Conservation (phyloP, 2,113 vertebrate genomes). For the Cebus imitator region DNA sequence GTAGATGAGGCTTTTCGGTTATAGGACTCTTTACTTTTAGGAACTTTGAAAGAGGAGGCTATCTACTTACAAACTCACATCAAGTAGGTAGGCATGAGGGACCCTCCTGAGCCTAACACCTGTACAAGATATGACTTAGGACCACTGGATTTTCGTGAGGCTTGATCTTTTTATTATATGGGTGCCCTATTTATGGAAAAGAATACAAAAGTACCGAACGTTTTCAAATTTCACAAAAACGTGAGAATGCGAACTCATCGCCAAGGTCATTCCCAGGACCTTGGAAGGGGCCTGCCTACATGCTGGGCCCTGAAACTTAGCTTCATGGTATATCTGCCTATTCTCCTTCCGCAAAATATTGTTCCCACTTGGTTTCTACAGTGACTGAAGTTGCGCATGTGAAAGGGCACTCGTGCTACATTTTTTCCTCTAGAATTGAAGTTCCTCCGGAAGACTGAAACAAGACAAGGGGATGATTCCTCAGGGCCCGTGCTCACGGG, state of each 20-base stretch:
- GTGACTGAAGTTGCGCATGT: background rate
- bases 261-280: background rate
- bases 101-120: background rate
- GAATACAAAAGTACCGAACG: background rate
- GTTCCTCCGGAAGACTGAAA: background rate
- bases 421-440: background rate
- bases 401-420: background rate
- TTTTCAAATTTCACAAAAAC: background rate
- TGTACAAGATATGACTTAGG: accelerated
- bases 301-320: background rate
- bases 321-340: accelerated
- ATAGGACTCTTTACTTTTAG: background rate
- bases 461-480: background rate
- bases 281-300: background rate
- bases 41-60: background rate
- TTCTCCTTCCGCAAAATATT: background rate
- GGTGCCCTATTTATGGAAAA: background rate
- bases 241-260: accelerated
- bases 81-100: background rate
- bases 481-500: background rate
- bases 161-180: background rate
- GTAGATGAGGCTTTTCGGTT: background rate
- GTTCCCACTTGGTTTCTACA: background rate
- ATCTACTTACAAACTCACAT: background rate
- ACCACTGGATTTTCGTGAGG: background rate